These are phyloP conservation scores for Erythrocercus mccallii DNA, from an alignment of 2,113 vertebrate species.

Conservation along the genomic window DNA sequence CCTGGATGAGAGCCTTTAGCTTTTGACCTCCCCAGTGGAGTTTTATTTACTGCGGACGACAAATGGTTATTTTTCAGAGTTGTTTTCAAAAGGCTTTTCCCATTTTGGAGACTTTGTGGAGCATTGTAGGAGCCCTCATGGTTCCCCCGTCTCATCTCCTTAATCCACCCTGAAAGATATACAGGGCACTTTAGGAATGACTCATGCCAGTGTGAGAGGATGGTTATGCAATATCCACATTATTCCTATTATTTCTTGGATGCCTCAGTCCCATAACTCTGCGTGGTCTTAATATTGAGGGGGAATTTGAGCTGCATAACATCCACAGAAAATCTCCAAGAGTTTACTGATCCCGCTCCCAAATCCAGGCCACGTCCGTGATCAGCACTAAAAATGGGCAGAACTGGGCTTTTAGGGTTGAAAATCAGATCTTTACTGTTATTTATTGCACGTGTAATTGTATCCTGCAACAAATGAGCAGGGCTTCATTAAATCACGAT, in stretches of 20 bases:
- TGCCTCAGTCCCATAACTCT: not conserved
- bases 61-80: slow-evolving; percentile 13
- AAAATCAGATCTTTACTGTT: not conserved
- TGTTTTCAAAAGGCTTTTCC: not conserved
- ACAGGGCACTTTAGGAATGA: slow-evolving; percentile 48
- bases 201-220: slow-evolving; percentile 24
- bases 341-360: not conserved
- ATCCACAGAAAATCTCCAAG: not conserved
- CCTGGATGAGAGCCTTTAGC: slow-evolving; percentile 38
- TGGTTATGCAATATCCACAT: slow-evolving; percentile 40
- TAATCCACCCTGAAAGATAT: slow-evolving; percentile 64
- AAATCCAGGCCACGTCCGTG: not conserved
- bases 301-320: not conserved
- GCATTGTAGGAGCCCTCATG: not conserved
- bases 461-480: not conserved
- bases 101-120: not conserved
- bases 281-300: not conserved
- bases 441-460: not conserved
- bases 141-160: slow-evolving; percentile 37
- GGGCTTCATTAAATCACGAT: not conserved
- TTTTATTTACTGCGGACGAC: slow-evolving; percentile 52
- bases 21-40: slow-evolving; percentile 44
- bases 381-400: not conserved
- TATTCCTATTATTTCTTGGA: slow-evolving; percentile 40
- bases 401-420: not conserved